Evolutionary conservation across 1,140 invertebrate genomes (phyloP), one percentile per base, ranked within the genome.

Genomic region (Radopholus similis): DNA sequence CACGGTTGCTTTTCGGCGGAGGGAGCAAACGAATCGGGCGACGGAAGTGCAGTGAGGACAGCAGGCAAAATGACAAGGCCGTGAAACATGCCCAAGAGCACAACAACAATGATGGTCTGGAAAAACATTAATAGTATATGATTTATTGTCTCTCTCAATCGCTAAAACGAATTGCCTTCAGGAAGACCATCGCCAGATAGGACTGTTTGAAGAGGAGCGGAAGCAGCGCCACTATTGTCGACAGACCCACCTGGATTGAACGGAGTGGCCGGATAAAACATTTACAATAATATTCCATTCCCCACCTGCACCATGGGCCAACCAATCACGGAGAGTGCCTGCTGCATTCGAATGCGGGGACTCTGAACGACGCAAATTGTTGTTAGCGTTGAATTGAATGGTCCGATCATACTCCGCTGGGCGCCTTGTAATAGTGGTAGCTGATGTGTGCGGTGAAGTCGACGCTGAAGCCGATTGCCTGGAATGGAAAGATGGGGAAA

Each of bases 401-500:
- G 6, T 8, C 23, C 44, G 38, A 60, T 23, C 66, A 38, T 60
- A 79, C 85, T 72, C 88, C 87, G 1, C 64, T 32, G 3, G 78
- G 77, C 8, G 74, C 57, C 54, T 75, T 6, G 90, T 92, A 35
- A 55, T 81, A 80, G 68, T 80, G 77, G 62, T 84, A 83, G 55
- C 82, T 83, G 23, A 85, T 83, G 67, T 85, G 84, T 4, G 83
- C 81, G 47, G 83, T 81, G 69, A 83, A 85, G 68, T 85, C 84
- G 4, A 85, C 83, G 38, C 83, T 84, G 68, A 85, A 84, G 1
- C 84, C 84, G 9, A 85, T 83, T 30, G 83, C 80, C 83, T 85
- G 83, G 6, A 85, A 65, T 21, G 64, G n/a, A 32, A 30, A 37
- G 26, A 42, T 57, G 5, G 47, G 30, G 23, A 51, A 51, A 26